Conservation (phyloP, 2,113 vertebrate genomes). For the Panthera uncia region DNA sequence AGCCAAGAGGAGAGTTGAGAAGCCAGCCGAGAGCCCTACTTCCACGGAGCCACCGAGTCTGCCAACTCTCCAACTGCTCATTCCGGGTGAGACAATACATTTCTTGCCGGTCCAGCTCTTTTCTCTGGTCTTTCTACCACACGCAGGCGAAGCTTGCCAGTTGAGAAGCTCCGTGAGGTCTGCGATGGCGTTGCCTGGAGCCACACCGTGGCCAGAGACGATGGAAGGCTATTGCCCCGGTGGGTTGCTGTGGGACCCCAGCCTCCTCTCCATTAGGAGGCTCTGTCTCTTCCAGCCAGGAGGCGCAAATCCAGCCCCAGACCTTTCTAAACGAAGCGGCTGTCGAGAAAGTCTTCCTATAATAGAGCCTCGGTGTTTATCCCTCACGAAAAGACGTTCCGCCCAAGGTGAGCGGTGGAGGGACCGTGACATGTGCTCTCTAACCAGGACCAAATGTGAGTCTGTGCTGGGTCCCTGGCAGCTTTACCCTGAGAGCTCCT, state of each 20-base stretch:
- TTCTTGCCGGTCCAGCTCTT: not conserved
- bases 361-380: not conserved
- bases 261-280: not conserved
- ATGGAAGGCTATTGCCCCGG: fast-evolving
- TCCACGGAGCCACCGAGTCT: not conserved
- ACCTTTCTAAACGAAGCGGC: not conserved
- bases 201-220: not conserved
- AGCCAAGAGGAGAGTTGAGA: not conserved
- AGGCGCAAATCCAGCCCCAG: not conserved
- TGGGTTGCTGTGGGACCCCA: not conserved
- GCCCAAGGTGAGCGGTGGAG: not conserved
- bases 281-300: not conserved
- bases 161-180: not conserved
- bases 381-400: too few relatives aligned
- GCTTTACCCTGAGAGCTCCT: not conserved
- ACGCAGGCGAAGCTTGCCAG: not conserved
- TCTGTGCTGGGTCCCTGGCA: not conserved
- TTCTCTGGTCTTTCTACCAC: not conserved
- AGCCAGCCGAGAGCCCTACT: not conserved
- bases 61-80: not conserved
- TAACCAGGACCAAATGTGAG: fast-evolving
- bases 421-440: too few relatives aligned
- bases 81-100: not conserved
- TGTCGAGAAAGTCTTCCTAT: not conserved
- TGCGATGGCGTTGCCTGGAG: not conserved